Base-by-base conservation (phyloP, 2,888 invertebrate genomes). In the Aquatica leii region DNA sequence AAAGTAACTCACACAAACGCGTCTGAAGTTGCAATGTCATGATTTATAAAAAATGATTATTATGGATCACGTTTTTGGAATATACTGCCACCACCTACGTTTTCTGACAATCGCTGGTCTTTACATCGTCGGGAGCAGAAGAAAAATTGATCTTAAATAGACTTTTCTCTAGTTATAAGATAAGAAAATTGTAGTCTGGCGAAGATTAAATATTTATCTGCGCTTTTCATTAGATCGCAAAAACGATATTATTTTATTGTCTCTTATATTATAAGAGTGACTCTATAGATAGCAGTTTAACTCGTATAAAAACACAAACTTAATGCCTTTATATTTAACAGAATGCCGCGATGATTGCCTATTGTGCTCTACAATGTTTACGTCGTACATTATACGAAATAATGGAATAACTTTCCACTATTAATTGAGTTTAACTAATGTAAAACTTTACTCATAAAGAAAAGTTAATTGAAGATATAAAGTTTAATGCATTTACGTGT, bases 181-280 rank as follows among this genome's bases (percentile, higher is more conserved):
- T 53, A 62, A 48, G 53, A 21, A 54, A 55, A 21, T 49, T 41
- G 56, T 51, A 54, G 17, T 57, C 51, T 52, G 48, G 18, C 21
- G 60, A 56, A 51, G 55, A 56, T 65, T 55, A 65, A 65, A 65
- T 60, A 65, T 64, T 64, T 64, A 64, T 65, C 64, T 59, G 56
- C 56, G 53, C 43, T 41, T 41, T 11, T 51, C 48, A 56, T 37
- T 64, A 64, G 64, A 65, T 65, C 56, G 34, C 59, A 52, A 46
- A 31, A 20, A 31, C 60, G 64, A 65, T 65, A 65, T 60, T 48
- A 57, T 65, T 64, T 64, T 65, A 65, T 65, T 56, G 52, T 60
- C 56, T 41, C 20, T 53, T 43, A 12, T 53, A 51, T 48, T 43
- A 62, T 58, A 62, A 62, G 57, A 51, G 52, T 12, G 14, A 50